These are phyloP conservation scores for Sinhomidia bicolor DNA, from an alignment of 2,888 invertebrate genomes.

Conservation along the genomic window DNA sequence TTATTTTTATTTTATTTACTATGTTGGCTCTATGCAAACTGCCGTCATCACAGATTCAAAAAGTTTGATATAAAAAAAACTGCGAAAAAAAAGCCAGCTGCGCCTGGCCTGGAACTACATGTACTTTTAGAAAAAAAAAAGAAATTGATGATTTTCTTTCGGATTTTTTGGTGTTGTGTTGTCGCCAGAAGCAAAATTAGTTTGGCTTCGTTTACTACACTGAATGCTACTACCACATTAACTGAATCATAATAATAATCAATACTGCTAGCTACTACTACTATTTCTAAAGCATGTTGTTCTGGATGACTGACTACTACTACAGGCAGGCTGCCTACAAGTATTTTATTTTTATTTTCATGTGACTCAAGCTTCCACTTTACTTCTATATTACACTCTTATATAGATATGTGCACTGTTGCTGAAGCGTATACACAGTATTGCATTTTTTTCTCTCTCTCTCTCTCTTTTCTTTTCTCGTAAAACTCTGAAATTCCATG, in stretches of 20 bases:
- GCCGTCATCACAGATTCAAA: not conserved
- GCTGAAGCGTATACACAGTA: no score
- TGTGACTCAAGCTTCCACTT: not conserved
- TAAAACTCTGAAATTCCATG: slow-evolving; percentile 28
- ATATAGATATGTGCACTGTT: not conserved
- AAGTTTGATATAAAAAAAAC: slow-evolving; percentile 33
- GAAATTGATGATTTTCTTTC: slow-evolving; percentile 1
- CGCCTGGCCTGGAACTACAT: slow-evolving; percentile 13
- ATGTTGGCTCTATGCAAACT: not conserved
- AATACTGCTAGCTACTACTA: no score
- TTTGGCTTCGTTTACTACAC: not conserved
- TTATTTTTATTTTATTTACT: not conserved
- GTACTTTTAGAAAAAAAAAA: not conserved
- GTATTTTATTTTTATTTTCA: not conserved
- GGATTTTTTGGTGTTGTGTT: slow-evolving; percentile 28
- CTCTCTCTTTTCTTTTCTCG: not conserved
- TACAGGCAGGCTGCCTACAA: no score
- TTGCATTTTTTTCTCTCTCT: no score
- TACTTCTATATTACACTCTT: not conserved
- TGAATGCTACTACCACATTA: not conserved
- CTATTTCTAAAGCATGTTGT: slow-evolving; percentile 36
- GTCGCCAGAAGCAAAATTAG: slow-evolving; percentile 54
- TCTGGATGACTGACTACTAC: slow-evolving; percentile 52
- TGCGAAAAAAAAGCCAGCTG: slow-evolving; percentile 16
- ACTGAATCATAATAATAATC: slow-evolving; percentile 19